Evolutionary conservation across 2,113 vertebrate genomes (phyloP), one percentile per base, ranked within the genome.

Genomic region (Hippotragus niger): DNA sequence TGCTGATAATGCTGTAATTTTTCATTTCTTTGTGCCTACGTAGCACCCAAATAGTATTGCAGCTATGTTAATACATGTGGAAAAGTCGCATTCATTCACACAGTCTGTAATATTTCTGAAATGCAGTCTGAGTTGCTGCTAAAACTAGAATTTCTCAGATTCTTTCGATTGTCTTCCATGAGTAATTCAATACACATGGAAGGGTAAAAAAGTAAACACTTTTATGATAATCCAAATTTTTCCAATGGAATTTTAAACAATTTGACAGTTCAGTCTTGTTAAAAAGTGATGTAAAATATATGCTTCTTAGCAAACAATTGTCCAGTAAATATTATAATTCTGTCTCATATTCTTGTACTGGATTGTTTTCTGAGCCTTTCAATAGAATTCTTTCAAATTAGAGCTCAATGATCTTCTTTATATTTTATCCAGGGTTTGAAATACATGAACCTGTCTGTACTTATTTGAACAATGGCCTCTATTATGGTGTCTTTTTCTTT

Each of bases 101-200:
- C 47, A 92, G 58, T 83, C 31, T 96, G 27, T 88, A 97, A 93
- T 92, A 97, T 92, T 92, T 97, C 78, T 93, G 67, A 97, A 97
- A 96, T 64, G 62, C 29, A 95, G 98, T 94, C 91, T 82, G 52
- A 90, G 55, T 97, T 97, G 62, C 81, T 95, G 62, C 78, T 78
- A 94, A 97, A 98, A 27, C 9, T 36, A 83, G 74, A 94, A 96
- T 98, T 97, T 98, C 98, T 98, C 71, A 98, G 84, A 98, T 98
- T 98, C 90, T 98, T 98, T 98, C 97, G 92, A 57, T 98, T 98
- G 97, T 98, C 64, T 5, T 10, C 74, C 36, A 29, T 91, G 92
- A 95, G 95, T 96, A 98, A 98, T 94, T 55, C 14, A 88, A 97
- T 97, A 95, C 81, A 95, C 55, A 91, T 45, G 90, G 76, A 97